These are phyloP conservation scores for Hypselothyrea guttata DNA, from an alignment of 2,888 invertebrate genomes.

Conservation along the genomic window DNA sequence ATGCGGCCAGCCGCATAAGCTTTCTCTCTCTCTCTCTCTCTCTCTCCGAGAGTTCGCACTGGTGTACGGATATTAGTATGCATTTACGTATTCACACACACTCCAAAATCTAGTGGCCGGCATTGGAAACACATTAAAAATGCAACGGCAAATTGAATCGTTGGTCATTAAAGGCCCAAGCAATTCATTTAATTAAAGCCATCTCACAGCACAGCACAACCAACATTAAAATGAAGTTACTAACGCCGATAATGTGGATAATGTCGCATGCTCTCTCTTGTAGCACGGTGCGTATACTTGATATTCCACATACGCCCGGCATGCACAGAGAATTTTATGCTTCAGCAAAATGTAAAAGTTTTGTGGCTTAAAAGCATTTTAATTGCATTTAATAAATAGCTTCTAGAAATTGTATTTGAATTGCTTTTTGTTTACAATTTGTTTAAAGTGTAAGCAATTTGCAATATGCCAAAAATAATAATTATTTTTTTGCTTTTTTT, in stretches of 20 bases:
- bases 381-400: too few species aligned
- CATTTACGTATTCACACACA: too few species aligned
- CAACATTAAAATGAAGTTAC: conserved; percentile 33
- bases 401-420: too few species aligned
- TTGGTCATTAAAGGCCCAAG: conserved; percentile 21
- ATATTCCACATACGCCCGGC: conserved; percentile 30
- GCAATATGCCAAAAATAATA: too few species aligned
- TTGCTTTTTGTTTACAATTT: too few species aligned
- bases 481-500: too few species aligned
- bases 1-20: conserved; percentile 70
- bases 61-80: too few species aligned
- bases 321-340: too few species aligned
- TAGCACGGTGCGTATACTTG: conserved; percentile 41
- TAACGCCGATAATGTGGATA: conserved; percentile 31
- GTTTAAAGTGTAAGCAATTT: too few species aligned
- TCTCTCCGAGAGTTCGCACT: conserved; percentile 10
- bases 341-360: too few species aligned
- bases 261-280: conserved; percentile 12
- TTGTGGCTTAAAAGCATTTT: too few species aligned
- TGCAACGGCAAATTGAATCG: conserved; percentile 41
- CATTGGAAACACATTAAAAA: conserved; percentile 45
- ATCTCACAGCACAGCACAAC: background rate
- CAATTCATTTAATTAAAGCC: conserved; percentile 59
- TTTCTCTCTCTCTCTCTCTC: conserved; percentile 10
- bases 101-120: conserved; percentile 19